Evolutionary conservation across 2,113 vertebrate genomes (phyloP), one percentile per base, ranked within the genome.

Genomic region (Phalacrocorax pelagicus): DNA sequence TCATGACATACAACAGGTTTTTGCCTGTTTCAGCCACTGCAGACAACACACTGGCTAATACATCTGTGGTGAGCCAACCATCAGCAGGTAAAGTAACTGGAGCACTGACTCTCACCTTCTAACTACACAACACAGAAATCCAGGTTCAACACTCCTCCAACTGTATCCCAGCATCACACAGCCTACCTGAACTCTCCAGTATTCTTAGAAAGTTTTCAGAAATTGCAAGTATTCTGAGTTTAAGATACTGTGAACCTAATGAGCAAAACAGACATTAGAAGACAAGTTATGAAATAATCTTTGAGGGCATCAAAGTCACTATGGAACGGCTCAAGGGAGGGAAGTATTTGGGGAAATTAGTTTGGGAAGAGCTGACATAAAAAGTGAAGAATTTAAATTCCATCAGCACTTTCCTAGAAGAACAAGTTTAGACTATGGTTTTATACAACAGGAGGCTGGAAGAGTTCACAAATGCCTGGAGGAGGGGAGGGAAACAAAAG

Each of bases 401-500:
- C 44, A 78, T 26, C 47, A 84, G 47, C 63, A 11, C 18, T 47
- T 46, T 65, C 40, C 74, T 18, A 82, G 58, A 22, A 79, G 74
- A 94, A 93, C 88, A 86, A 93, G 95, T 90, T 93, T 23, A 93
- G 90, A 44, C 90, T 55, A 75, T 3, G 7, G n/a, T 52, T 95
- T 93, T 71, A 52, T 6, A 66, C 12, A 74, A 61, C 30, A 81
- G 46, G 73, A 81, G 7, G 8, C 69, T 81, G 42, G 27, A 95
- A 81, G 32, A 79, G 69, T 29, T 87, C 55, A 58, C 21, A 85
- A 73, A 81, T 58, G 87, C 94, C 90, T 79, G 78, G 19, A 87
- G 70, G 78, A 85, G 18, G 52, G 47, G 38, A 75, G 22, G 38
- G 47, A 81, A 79, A 81, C 32, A 55, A 74, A 92, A 73, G 71